phyloP scores from a whole-genome alignment of 1,140 invertebrate species.

The Saccostrea cuccullata region DNA sequence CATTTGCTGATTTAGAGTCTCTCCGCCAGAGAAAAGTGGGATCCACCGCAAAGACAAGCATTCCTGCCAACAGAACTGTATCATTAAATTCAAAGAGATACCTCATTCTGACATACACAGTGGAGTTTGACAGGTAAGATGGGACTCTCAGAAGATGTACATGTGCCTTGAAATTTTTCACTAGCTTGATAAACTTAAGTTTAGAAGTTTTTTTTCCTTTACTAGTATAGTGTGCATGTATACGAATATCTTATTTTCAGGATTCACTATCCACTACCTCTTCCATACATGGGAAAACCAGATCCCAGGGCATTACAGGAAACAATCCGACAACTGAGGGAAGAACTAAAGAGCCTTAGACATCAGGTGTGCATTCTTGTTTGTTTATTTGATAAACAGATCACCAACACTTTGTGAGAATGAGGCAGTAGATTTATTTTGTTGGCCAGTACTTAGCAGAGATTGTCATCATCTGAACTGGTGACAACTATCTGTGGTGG shows the following conservation, averaged over 20 bases:
- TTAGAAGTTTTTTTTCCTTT: no score
- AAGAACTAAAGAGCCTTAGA: conserved; percentile 71
- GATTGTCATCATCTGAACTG: no score
- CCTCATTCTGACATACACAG: conserved; percentile 78
- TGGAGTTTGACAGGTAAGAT: conserved; percentile 78
- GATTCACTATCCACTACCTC: conserved; percentile 78
- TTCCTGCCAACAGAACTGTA: conserved; percentile 65
- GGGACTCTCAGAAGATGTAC: no score
- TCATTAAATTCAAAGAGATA: conserved; percentile 76
- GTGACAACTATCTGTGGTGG: no score
- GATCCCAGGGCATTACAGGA: conserved; percentile 74
- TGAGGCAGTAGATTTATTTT: no score
- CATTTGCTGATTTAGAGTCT: conserved; percentile 76
- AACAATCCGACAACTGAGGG: conserved; percentile 69
- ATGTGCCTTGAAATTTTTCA: no score
- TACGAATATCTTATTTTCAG: conserved; percentile 58
- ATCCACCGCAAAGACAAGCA: conserved; percentile 60
- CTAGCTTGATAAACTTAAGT: no score
- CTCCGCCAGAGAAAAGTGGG: conserved; percentile 75
- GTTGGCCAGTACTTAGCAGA: no score
- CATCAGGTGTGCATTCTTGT: conserved; percentile 56
- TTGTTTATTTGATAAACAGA: background rate
- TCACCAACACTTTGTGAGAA: no score
- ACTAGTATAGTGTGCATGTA: no score
- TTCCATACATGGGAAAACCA: conserved; percentile 77